Evolutionary conservation across 1,140 invertebrate species (phyloP), one percentile per base, ranked within the genome.

Genomic region (Bombus cullumanus): DNA sequence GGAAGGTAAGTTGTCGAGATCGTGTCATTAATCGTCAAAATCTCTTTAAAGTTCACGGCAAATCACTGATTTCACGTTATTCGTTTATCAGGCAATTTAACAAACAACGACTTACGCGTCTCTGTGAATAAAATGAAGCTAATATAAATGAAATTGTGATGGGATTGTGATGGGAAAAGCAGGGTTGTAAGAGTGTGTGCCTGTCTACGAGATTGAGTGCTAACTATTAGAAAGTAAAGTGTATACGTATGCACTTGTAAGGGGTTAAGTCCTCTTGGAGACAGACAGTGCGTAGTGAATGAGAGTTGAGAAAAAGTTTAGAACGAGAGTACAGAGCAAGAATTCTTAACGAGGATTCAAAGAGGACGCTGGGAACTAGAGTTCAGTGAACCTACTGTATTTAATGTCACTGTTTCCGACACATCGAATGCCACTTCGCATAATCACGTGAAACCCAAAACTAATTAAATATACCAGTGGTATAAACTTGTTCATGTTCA

Each of bases 301-400:
- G 41, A 73, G 39, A 73, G 71, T 47, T 31, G 71, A 73, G 71
- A 43, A 73, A 73, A 41, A 73, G 71, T 73, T 73, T 73, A 73
- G 15, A 73, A 10, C 15, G n/a, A n/a, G 41, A 47, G 41, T 43
- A 8, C n/a, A 12, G 71, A 15, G 28, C 41, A 73, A 43, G 71
- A 73, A 73, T 73, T 73, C 39, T 73, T 73, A 73, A 73, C 71
- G 71, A 73, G 71, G 41, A 47, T 31, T 39, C n/a, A 72, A n/a
- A 41, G 69, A 22, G 69, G 28, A 72, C 39, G 69, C 6, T 43
- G 69, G n/a, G 31, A 72, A 13, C 69, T 12, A 15, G 69, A n/a
- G 39, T 72, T 72, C 69, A 31, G 25, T 31, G 71, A 73, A 73
- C 71, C 41, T 4, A 5, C 2, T 31, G 13, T 43, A 47, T 43